A percentile compares a stretch with the other conserved stretches of the same genome.
These are phyloP conservation scores for Hydropsyche betteni DNA, from an alignment of 2,888 invertebrate species.

Conservation along the genomic window DNA sequence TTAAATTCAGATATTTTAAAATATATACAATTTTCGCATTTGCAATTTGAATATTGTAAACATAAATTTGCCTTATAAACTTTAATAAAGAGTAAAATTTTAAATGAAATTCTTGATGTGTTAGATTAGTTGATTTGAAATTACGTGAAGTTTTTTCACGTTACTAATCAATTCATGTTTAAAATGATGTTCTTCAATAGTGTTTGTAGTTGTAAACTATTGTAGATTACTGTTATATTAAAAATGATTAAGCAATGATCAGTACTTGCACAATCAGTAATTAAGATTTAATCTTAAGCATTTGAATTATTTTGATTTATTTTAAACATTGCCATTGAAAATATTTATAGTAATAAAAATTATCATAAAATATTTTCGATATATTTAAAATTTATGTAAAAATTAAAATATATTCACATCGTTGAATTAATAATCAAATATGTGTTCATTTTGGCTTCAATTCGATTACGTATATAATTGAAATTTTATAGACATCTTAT, in stretches of 20 bases:
- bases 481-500: not conserved
- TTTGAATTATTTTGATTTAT: too few relatives aligned
- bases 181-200: too few relatives aligned
- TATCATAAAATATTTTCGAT: not conserved
- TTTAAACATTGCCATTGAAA: too few relatives aligned
- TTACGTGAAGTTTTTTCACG: not conserved
- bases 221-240: not conserved
- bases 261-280: conserved; percentile 25
- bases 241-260: not conserved
- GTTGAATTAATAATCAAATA: conserved; percentile 19
- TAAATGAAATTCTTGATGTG: not conserved
- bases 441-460: conserved; percentile 20
- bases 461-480: not conserved
- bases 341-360: not conserved
- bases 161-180: too few relatives aligned
- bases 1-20: conserved; percentile 32
- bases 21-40: not conserved
- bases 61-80: conserved; percentile 8
- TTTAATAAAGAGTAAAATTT: not conserved
- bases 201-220: not conserved
- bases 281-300: not conserved
- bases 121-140: not conserved
- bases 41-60: not conserved
- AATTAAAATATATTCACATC: not conserved
- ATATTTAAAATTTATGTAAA: not conserved